Base-by-base conservation (phyloP, 2,797 vertebrate species). In the Neosilurus hyrtlii region DNA sequence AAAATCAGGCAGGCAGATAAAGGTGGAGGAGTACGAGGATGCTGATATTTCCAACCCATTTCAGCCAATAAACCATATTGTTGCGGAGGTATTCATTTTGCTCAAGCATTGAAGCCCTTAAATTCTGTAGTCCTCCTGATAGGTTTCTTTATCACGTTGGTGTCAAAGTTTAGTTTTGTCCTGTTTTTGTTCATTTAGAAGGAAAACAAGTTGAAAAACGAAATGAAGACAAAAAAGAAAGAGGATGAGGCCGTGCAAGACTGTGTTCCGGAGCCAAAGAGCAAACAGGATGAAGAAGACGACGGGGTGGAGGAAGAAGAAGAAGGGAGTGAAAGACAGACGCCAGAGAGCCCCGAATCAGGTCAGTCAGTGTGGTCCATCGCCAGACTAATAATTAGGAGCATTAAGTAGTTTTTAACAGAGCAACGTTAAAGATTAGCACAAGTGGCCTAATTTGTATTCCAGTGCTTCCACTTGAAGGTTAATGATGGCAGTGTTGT, bases 21-120 rank as follows among this genome's bases (percentile, higher is more conserved):
- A 90, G 35, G 90, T 91, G 59, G 96, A 96, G 16, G 91, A 93
- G 56, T 90, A 91, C 0, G 86, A 92, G 2, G 94, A 95, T 1
- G 91, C 91, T 71, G 84, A 91, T 86, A 87, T 93, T 30, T 87
- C 85, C 79, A 96, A 94, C 87, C 97, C 97, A 22, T 98, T 99
- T 90, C 95, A 96, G 88, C 96, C 97, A n/a, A 96, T 98, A 90
- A 90, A 90, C 88, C 89, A 91, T 71, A 91, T 97, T 12, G 91
- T 97, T 80, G 88, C 89, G 57, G 93, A 96, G 96, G 97, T 97
- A 65, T 26, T 56, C 3, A 0, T 57, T 12, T 18, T 57, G 24
- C 18, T 57, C 10, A 30, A 20, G 88, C 62, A 35, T 22, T 63
- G 14, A 79, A 15, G 10, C 52, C 2, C 18, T 26, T 30, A 20